These are phyloP conservation scores for Heterocephalus glaber DNA, from an alignment of 2,113 vertebrate species.

Conservation along the genomic window DNA sequence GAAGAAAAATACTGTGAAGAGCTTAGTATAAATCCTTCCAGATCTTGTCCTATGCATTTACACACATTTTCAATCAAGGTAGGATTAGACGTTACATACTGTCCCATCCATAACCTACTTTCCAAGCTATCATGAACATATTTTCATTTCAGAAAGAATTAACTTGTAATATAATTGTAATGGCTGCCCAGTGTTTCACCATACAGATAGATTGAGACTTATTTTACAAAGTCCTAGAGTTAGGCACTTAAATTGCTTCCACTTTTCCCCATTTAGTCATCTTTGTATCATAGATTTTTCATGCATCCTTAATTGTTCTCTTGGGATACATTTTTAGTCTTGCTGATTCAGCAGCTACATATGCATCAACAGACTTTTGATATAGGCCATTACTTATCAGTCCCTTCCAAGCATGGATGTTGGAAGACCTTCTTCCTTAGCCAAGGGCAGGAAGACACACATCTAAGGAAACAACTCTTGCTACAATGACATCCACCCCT, in stretches of 20 bases:
- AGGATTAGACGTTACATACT: not conserved
- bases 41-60: not conserved
- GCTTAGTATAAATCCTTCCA: not conserved
- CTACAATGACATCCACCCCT: not conserved
- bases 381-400: not conserved
- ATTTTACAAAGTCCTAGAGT: not conserved
- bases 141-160: not conserved
- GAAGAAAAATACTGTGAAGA: not conserved
- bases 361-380: slow-evolving; percentile 7
- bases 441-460: not conserved
- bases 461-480: not conserved
- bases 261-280: not conserved
- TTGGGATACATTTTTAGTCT: slow-evolving; percentile 31
- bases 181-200: not conserved
- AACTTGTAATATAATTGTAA: not conserved
- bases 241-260: not conserved
- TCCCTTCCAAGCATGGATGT: not conserved
- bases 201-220: not conserved
- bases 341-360: not conserved
- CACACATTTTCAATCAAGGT: slow-evolving; percentile 13
- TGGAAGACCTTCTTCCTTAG: not conserved
- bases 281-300: slow-evolving; percentile 2
- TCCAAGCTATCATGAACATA: not conserved
- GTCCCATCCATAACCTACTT: not conserved
- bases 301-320: not conserved